These are phyloP conservation scores for Oreonectes daqikongensis DNA, from an alignment of 2,797 vertebrate species.

Conservation along the genomic window DNA sequence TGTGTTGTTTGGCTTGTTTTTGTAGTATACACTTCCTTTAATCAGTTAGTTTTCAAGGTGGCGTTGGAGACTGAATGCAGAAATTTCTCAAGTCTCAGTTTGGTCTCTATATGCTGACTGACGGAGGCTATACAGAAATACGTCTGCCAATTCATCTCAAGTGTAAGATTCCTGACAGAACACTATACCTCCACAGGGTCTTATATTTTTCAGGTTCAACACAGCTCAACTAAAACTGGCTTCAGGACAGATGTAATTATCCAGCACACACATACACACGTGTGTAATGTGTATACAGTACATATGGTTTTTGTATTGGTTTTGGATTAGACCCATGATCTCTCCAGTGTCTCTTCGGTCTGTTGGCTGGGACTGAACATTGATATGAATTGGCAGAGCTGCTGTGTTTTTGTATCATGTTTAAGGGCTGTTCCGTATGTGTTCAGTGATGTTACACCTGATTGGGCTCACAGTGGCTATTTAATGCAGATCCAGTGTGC, in stretches of 20 bases:
- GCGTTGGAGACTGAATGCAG: background rate
- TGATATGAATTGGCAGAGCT: constrained; percentile 8
- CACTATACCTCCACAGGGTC: constrained; percentile 2
- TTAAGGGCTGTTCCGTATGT: constrained; percentile 4
- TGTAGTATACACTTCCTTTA: background rate
- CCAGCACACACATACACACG: background rate
- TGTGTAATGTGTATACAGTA: constrained; percentile 10
- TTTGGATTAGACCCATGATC: constrained; percentile 7
- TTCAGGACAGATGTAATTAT: background rate
- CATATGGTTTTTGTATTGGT: constrained; percentile 16
- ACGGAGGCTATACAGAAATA: background rate
- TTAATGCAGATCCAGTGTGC: background rate
- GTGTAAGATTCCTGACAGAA: constrained; percentile 23
- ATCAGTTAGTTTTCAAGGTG: background rate
- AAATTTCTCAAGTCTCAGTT: background rate
- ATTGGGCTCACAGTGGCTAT: background rate
- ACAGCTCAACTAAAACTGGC: constrained; percentile 9
- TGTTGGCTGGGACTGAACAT: background rate
- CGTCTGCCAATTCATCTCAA: constrained; percentile 4
- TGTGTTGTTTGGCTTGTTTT: background rate
- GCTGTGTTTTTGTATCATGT: background rate
- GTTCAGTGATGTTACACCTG: constrained; percentile 2
- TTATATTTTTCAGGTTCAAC: constrained; percentile 22
- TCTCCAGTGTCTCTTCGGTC: background rate
- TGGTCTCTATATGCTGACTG: constrained; percentile 3